phyloP scores from a whole-genome alignment of 2,888 invertebrate species.

The Priocnemis perturbator region DNA sequence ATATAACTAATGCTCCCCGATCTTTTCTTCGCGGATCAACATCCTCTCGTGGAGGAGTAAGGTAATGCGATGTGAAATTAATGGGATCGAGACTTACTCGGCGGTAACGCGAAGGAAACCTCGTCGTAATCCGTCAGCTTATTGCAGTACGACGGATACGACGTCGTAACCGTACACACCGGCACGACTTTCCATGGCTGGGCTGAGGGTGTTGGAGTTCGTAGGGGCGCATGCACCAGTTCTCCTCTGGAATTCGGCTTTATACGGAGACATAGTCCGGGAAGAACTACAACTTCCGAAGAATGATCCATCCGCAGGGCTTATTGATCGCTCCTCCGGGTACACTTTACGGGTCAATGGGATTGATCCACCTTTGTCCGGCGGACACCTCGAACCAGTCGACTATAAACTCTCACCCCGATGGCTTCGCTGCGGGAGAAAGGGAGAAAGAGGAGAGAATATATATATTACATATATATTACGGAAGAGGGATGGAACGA shows the following conservation, averaged over 20 bases:
- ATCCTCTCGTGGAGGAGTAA: conserved; percentile 1
- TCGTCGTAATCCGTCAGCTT: conserved; percentile 62
- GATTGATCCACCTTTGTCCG: conserved; percentile 23
- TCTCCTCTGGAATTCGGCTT: conserved; percentile 48
- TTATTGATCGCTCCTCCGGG: conserved; percentile 28
- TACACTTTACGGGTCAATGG: conserved; percentile 23
- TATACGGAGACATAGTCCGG: conserved; percentile 2
- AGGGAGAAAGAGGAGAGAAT: too few relatives aligned
- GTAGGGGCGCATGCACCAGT: conserved; percentile 40
- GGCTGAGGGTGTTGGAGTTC: neutral
- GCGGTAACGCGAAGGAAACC: conserved; percentile 57
- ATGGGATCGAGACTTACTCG: conserved; percentile 60
- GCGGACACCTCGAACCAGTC: conserved; percentile 11
- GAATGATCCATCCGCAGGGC: conserved; percentile 20
- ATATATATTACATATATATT: too few relatives aligned
- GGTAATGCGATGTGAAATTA: conserved; percentile 60
- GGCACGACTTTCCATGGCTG: too few relatives aligned
- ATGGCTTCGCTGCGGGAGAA: too few relatives aligned
- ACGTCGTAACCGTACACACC: conserved; percentile 34
- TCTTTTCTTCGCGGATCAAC: neutral
- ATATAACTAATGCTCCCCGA: neutral
- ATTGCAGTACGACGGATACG: conserved; percentile 50
- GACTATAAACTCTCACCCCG: conserved; percentile 19
- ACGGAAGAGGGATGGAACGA: neutral
- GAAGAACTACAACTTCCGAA: conserved; percentile 41